Percentiles rank a stretch among this genome's conserved stretches.
phyloP scores from a whole-genome alignment of 2,797 vertebrate species.

The Siniperca undulata region DNA sequence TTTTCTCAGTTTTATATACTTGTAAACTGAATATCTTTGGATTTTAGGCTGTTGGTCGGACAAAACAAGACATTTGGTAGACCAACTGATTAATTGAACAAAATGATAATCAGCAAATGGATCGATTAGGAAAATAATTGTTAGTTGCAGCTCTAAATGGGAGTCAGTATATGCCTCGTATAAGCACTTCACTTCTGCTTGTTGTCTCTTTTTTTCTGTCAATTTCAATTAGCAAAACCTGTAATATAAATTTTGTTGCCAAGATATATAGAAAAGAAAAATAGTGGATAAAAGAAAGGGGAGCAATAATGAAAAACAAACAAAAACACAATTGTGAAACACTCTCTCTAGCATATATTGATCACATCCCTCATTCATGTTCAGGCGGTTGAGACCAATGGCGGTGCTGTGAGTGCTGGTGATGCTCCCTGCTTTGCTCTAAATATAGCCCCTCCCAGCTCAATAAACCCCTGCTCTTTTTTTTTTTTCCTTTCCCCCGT shows the following conservation, averaged over 20 bases:
- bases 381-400: constrained; percentile 26
- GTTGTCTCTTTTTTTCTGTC: not conserved
- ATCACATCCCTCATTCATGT: constrained; percentile 49
- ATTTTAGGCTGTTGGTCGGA: not conserved
- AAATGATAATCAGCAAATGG: not conserved
- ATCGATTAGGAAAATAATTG: not conserved
- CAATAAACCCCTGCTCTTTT: constrained; percentile 49
- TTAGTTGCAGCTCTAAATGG: not conserved
- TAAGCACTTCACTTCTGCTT: not conserved
- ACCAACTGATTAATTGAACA: not conserved
- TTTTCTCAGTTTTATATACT: not conserved
- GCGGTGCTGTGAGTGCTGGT: constrained; percentile 23
- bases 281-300: not conserved
- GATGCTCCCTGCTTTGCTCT: constrained; percentile 57
- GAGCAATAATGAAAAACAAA: not conserved
- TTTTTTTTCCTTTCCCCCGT: constrained; percentile 21
- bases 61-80: not conserved
- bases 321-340: not conserved
- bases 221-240: not conserved
- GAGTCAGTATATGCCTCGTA: not conserved
- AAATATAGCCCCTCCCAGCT: constrained; percentile 68
- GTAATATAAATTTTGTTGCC: not conserved
- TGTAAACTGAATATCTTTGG: not conserved
- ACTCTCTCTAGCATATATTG: constrained; percentile 19
- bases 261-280: not conserved